Base-by-base conservation (phyloP, 2,113 vertebrate species). In the Leucosticte australis region DNA sequence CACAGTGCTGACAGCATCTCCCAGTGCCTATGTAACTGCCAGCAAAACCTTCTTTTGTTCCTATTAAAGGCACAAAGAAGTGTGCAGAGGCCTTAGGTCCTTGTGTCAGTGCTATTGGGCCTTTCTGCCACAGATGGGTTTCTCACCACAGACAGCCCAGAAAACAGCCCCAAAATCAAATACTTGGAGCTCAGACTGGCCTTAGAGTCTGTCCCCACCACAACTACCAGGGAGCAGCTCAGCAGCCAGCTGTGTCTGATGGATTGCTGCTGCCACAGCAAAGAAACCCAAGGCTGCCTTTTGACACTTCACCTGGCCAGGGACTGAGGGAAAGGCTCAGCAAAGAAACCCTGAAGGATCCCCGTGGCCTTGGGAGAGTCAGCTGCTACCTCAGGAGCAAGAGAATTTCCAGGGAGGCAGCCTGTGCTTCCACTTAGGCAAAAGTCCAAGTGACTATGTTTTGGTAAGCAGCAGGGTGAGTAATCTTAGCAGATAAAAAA, bases 381-480 rank as follows among this genome's bases (percentile, higher is more conserved):
- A 83, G 76, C 50, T 86, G 73, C 79, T 81, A 23, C 47, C 42
- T 67, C 64, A 56, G 53, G 80, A 95, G 47, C 42, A 60, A 35
- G 24, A 74, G 30, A 49, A 47, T 83, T 83, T 85, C 50, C 44
- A 71, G 39, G 83, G 65, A 84, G 39, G 26, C 53, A 90, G 41
- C 67, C 67, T 41, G 62, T 3, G 1, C 53, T 60, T 56, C 30
- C 26, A 30, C 31, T 42, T 21, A n/a, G 35, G 46, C 24, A 13
- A 56, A 86, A 35, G 19, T 63, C 50, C 56, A 62, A 39, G 59
- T 2, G 1, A 67, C 8, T 44, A 2, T 67, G 27, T 57, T 90
- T 90, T 73, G 46, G 18, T 52, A 89, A 75, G 39, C 5, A 84
- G 67, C 53, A 68, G 53, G 9, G 11, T 35, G 44, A 79, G 44